Base-by-base conservation (phyloP, 2,113 vertebrate genomes). In the Prunella fulvescens region DNA sequence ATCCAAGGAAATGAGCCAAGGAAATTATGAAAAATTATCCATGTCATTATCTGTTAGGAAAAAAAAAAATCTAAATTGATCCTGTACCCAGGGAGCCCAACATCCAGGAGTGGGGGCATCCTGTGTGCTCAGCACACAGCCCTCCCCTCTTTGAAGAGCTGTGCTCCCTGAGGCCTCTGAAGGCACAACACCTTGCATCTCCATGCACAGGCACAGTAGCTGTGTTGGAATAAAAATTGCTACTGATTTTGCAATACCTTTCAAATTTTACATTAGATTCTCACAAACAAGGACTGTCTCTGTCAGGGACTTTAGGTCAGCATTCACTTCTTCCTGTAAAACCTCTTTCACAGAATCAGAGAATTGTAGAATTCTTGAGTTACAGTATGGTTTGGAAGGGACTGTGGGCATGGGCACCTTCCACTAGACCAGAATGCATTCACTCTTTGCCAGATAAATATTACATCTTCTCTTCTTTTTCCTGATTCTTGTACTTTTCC, bases 151-250 rank as follows among this genome's bases (percentile, higher is more conserved):
- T 8, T 58, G 35, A 58, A 47, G 13, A 54, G 12, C 23, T 76
- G 19, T 76, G 24, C 16, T 85, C 6, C n/a, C 22, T 14, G 15
- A 79, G 40, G 13, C 14, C 15, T 76, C 66, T 56, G 50, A 72
- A 51, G 9, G 33, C 66, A 40, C 0, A 0, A 12, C 17, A n/a
- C 12, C 6, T 33, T 47, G 20, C 10, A 54, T 60, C 33, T 58
- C 33, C 54, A 26, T 9, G 44, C 24, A 60, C 6, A 13, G 13
- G 23, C 37, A 64, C 3, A 20, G 19, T 23, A 53, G 2, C 24
- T 64, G 31, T 42, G 7, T 42, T n/a, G 3, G 37, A 79, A 53
- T 51, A 12, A 6, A 77, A 61, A 72, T 23, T 5, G 0, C 56
- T 72, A 66, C 39, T 47, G 47, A 50, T 19, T 74, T 14, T 65